Percentiles rank a stretch among this genome's conserved stretches.
Evolutionary conservation across 2,113 vertebrate species (phyloP).

Genomic region (Sula dactylatra): DNA sequence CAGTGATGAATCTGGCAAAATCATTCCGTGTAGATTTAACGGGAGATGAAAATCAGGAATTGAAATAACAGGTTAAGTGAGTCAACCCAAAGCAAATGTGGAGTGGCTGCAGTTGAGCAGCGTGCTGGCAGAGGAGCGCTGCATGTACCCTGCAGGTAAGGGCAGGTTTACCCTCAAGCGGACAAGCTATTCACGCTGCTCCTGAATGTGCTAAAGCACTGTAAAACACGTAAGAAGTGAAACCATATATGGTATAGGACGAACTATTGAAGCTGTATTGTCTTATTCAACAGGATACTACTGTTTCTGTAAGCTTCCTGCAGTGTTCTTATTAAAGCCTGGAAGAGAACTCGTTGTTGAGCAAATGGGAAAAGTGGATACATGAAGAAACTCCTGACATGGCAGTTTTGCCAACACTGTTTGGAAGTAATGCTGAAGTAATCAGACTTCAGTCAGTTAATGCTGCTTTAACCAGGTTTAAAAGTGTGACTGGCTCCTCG

Average conservation of each 20-base stretch:
- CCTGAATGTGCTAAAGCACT: not conserved
- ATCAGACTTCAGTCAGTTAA: slow-evolving; percentile 7
- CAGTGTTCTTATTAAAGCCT: not conserved
- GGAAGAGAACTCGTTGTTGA: not conserved
- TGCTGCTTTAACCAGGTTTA: slow-evolving; percentile 20
- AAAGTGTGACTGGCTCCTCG: not conserved
- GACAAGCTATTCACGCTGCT: not conserved
- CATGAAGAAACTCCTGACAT: not conserved
- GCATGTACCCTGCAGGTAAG: not conserved
- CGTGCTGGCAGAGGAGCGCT: not conserved
- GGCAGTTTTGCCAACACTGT: not conserved
- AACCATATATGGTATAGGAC: not conserved
- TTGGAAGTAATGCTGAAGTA: not conserved
- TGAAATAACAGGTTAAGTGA: not conserved
- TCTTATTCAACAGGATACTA: not conserved
- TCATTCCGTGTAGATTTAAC: not conserved
- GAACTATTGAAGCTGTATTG: not conserved
- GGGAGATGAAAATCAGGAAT: not conserved
- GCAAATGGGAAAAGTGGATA: not conserved
- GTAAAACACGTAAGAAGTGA: not conserved
- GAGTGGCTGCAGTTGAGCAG: not conserved
- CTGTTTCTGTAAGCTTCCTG: slow-evolving; percentile 25
- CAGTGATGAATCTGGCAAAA: not conserved
- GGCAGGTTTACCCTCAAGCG: not conserved
- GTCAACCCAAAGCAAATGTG: not conserved